phyloP scores from a whole-genome alignment of 2,797 vertebrate species.

The Bucorvus abyssinicus region DNA sequence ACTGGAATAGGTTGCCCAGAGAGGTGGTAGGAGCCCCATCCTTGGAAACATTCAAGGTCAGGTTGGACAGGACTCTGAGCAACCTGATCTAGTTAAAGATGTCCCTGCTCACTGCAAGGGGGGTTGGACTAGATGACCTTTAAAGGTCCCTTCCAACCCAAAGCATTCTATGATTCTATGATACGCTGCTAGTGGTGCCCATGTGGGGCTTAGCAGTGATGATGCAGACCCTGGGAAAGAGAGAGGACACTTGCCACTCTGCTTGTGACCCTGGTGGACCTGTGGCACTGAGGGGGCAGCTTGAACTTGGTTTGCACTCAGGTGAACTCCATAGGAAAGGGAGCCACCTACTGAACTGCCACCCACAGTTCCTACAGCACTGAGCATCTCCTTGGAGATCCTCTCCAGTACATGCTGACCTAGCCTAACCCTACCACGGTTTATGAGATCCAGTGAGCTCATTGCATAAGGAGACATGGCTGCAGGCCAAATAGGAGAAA shows the following conservation, averaged over 20 bases:
- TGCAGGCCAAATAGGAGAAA: conserved; percentile 65
- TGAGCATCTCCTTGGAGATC: conserved; percentile 18
- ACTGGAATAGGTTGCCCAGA: too few relatives aligned
- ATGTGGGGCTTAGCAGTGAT: neutral
- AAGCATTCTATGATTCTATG: too few relatives aligned
- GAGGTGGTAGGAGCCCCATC: too few relatives aligned
- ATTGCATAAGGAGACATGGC: conserved; percentile 44
- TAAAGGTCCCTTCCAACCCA: too few relatives aligned
- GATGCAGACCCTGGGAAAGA: neutral
- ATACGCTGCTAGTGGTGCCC: neutral
- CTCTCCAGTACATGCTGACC: neutral
- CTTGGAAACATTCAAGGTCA: too few relatives aligned
- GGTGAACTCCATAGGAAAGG: neutral
- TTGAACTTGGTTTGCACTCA: neutral
- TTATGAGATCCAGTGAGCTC: conserved; percentile 52
- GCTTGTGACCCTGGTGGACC: neutral
- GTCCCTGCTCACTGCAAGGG: too few relatives aligned
- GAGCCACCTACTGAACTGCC: conserved; percentile 21
- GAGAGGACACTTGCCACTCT: neutral
- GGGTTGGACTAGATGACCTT: too few relatives aligned
- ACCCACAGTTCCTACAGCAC: neutral
- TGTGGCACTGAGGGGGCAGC: too few relatives aligned
- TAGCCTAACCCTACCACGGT: conserved; percentile 27
- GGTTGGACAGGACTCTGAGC: too few relatives aligned
- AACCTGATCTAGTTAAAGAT: too few relatives aligned